phyloP scores from a whole-genome alignment of 2,113 vertebrate genomes.

The Ptychochromis oligacanthus region DNA sequence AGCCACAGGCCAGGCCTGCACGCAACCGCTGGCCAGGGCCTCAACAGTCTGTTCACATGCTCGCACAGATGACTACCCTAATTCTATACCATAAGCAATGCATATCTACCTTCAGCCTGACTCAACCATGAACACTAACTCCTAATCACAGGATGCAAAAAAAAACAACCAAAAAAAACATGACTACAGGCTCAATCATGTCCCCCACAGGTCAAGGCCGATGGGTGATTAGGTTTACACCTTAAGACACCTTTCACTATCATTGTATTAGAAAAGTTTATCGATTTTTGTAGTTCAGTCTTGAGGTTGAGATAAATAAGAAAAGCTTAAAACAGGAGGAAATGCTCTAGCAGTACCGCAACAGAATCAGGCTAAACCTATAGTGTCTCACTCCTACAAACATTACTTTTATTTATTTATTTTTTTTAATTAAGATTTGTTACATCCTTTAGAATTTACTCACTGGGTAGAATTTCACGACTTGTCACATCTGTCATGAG shows the following conservation, averaged over 20 bases:
- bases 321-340: neutral
- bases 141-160: neutral
- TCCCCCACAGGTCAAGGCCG: neutral
- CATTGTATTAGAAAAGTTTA: neutral
- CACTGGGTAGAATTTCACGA: neutral
- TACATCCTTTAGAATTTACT: neutral
- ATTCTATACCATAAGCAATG: neutral
- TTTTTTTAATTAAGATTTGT: neutral
- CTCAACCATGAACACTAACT: neutral
- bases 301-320: neutral
- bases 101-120: neutral
- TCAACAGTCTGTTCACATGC: constrained; percentile 66
- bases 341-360: neutral
- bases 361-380: too few relatives aligned
- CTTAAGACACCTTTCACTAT: neutral
- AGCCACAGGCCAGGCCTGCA: constrained; percentile 84
- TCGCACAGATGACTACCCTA: neutral
- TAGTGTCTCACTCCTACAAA: neutral
- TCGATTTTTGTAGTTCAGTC: neutral
- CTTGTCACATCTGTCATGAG: neutral
- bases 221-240: neutral
- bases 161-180: neutral
- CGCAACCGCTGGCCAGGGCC: constrained; percentile 75
- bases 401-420: too few relatives aligned
- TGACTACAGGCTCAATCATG: neutral